Evolutionary conservation across 1,140 invertebrate genomes (phyloP), one percentile per base, ranked within the genome.

Genomic region (Cherax destructor): DNA sequence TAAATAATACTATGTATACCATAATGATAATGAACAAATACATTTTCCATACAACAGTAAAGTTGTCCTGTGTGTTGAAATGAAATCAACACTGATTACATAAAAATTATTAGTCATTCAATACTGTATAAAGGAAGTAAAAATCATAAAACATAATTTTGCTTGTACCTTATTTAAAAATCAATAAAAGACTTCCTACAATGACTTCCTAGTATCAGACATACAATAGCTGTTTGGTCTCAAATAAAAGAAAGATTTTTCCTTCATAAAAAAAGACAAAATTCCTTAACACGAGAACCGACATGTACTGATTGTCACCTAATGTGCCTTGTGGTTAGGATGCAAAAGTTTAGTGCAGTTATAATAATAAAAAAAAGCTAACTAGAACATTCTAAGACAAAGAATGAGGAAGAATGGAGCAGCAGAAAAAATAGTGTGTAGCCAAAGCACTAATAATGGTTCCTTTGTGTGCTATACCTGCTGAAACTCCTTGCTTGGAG

Each of bases 321-420:
- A 49, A 21, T 56, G 83, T 85, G 83, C 83, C 83, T 72, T 50
- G 83, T 85, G 83, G 83, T 74, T 61, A 47, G 52, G 74, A 87
- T 61, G 50, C 49, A 24, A 24, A 11, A 16, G 76, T 87, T 50
- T 87, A 78, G 85, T 87, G 85, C 85, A 87, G 85, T 74, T 87
- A 87, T 74, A 87, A 87, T 74, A 41, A 41, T 41, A 41, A 41
- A 87, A 87, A 87, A 87, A 87, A 87, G 85, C 69, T 65, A 85
- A 10, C 52, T 30, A 77, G 50, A 86, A 78, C 85, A 87, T 87
- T 87, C 85, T 52, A 87, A n/a, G 18, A 2, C 21, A 77, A 76
- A 24, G 47, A 11, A 50, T 47, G 10, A 65, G 41, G 50, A 81
- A 52, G 79, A 81, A 52, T 24, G 30, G 47, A 59, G 56, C 50